A percentile compares a stretch with the other conserved stretches of the same genome.
These are phyloP conservation scores for Anguilla pacifica DNA, from an alignment of 2,797 vertebrate genomes.

Conservation along the genomic window DNA sequence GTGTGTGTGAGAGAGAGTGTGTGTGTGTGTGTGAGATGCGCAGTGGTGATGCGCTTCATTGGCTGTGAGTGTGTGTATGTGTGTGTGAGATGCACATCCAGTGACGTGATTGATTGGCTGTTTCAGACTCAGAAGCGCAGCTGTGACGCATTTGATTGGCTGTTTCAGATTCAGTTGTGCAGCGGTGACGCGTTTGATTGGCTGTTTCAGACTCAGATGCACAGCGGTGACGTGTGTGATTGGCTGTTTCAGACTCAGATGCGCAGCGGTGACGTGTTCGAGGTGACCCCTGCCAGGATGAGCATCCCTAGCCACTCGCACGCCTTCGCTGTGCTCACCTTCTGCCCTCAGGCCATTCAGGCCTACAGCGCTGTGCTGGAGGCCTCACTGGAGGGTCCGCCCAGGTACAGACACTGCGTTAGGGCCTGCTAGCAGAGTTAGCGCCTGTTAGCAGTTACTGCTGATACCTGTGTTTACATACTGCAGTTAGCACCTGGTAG, in stretches of 20 bases:
- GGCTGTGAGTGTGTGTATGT: background rate
- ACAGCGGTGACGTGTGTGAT: background rate
- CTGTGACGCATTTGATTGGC: background rate
- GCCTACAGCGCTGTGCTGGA: constrained; percentile 75
- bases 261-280: constrained; percentile 62
- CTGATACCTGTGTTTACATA: no score
- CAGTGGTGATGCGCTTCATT: constrained; percentile 64
- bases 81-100: background rate
- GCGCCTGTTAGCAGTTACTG: no score
- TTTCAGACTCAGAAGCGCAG: background rate
- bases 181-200: background rate
- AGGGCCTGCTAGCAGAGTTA: no score
- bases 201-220: constrained; percentile 26
- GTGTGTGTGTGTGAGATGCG: background rate
- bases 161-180: constrained; percentile 24
- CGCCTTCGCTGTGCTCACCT: constrained; percentile 66
- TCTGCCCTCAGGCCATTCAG: constrained; percentile 71
- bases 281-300: constrained; percentile 68
- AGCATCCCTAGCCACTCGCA: constrained; percentile 66
- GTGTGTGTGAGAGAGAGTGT: background rate
- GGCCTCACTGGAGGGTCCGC: constrained; percentile 63
- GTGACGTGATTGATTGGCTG: background rate
- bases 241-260: constrained; percentile 32
- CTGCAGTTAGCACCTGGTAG: no score
- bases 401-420: constrained; percentile 58